Conservation (phyloP, 2,797 vertebrate species). For the Chlorospingus semifuscus region DNA sequence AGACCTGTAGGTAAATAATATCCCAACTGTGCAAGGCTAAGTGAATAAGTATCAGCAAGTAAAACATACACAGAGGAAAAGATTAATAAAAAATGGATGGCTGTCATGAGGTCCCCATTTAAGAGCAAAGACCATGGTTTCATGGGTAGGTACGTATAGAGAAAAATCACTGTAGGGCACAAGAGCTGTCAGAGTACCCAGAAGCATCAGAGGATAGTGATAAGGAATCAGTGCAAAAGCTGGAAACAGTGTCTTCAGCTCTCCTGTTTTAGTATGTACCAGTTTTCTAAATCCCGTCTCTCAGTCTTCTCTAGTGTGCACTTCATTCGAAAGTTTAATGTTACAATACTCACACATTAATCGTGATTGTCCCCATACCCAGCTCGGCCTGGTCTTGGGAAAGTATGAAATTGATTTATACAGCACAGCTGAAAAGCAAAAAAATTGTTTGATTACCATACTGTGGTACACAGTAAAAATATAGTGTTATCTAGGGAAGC, state of each 20-base stretch:
- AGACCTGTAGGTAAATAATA: not conserved
- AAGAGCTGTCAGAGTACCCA: not conserved
- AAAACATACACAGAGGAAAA: not conserved
- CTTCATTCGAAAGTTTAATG: slow-evolving; percentile 51
- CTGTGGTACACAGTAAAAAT: not conserved
- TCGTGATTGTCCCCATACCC: slow-evolving; percentile 5
- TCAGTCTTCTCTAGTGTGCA: slow-evolving; percentile 47
- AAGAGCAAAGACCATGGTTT: not conserved
- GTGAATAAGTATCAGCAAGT: not conserved
- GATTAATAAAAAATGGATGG: not conserved
- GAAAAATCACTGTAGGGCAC: not conserved
- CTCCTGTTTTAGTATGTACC: not conserved
- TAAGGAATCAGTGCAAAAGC: not conserved
- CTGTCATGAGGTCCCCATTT: not conserved
- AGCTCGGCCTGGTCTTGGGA: slow-evolving; percentile 4
- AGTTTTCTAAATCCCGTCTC: not conserved
- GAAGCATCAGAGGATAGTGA: not conserved
- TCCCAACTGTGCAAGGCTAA: not conserved
- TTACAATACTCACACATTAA: slow-evolving; percentile 22
- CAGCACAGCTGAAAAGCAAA: not conserved
- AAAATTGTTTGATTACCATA: slow-evolving; percentile 26
- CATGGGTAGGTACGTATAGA: not conserved
- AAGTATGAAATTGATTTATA: slow-evolving; percentile 6
- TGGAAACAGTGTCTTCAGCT: not conserved
- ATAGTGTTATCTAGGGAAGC: not conserved